Conservation (phyloP, 2,113 vertebrate species). For the Saguinus midas region DNA sequence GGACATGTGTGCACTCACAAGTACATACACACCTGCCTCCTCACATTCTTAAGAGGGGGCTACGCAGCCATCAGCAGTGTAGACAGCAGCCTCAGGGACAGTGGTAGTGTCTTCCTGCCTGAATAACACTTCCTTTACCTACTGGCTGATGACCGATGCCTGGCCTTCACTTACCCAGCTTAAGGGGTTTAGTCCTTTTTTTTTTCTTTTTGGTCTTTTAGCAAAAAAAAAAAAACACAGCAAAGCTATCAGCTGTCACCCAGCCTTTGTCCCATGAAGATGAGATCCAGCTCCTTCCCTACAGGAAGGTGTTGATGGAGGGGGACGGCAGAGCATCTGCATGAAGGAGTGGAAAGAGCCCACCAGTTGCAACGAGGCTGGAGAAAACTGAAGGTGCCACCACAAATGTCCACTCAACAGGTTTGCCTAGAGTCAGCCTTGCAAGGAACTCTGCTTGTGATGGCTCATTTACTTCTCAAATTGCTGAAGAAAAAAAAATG, state of each 20-base stretch:
- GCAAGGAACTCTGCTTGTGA: not conserved
- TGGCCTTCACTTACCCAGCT: not conserved
- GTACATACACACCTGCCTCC: too few species aligned
- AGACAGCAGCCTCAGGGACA: not conserved
- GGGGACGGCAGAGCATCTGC: not conserved
- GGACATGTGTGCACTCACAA: not conserved
- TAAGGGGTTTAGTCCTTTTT: not conserved
- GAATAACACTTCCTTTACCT: not conserved
- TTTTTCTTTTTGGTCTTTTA: not conserved
- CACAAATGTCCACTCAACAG: not conserved
- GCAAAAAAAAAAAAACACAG: not conserved
- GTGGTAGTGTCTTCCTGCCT: not conserved
- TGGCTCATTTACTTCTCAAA: not conserved
- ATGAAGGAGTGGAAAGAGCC: not conserved
- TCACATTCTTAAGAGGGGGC: not conserved
- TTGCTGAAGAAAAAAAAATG: not conserved
- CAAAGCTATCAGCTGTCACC: not conserved
- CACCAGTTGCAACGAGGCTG: not conserved
- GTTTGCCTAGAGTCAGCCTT: not conserved
- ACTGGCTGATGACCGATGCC: not conserved
- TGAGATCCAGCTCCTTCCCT: not conserved
- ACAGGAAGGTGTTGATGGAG: not conserved
- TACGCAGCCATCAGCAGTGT: not conserved
- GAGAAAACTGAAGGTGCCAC: not conserved
- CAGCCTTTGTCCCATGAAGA: not conserved